These are phyloP conservation scores for Acholoe squamosa DNA, from an alignment of 2,888 invertebrate genomes.

Conservation along the genomic window DNA sequence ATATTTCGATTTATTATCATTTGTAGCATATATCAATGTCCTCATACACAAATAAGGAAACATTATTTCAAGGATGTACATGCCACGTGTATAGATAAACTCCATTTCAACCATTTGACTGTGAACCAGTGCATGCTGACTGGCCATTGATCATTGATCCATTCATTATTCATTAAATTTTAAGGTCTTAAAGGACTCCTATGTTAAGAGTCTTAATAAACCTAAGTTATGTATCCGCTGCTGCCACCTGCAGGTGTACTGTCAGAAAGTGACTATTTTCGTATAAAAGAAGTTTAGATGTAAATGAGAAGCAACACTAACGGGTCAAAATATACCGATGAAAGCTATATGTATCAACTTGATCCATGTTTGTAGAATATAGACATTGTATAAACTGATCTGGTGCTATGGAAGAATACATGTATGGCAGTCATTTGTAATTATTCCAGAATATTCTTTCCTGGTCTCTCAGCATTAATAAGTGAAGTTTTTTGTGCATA, in stretches of 20 bases:
- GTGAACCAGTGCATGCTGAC: neutral
- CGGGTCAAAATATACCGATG: neutral
- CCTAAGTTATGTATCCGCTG: neutral
- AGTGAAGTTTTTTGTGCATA: too few species aligned
- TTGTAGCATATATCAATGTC: neutral
- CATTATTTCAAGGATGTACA: conserved; percentile 18
- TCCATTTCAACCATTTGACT: neutral
- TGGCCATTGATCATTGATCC: neutral
- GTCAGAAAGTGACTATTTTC: neutral
- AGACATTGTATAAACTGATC: neutral
- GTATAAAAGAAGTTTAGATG: neutral
- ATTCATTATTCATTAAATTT: neutral
- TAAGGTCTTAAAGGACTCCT: too few species aligned
- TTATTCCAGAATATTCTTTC: too few species aligned
- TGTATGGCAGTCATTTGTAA: too few species aligned
- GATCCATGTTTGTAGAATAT: too few species aligned
- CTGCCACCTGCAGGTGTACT: neutral
- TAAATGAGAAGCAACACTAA: neutral
- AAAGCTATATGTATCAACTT: neutral
- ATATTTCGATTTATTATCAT: conserved; percentile 25
- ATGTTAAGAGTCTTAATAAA: neutral
- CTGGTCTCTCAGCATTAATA: too few species aligned
- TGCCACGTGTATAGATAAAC: neutral
- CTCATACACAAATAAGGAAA: neutral
- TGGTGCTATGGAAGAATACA: conserved; percentile 1